Percentiles rank a stretch among this genome's conserved stretches.
phyloP scores from a whole-genome alignment of 2,888 invertebrate species.

The Horisme vitalbata region DNA sequence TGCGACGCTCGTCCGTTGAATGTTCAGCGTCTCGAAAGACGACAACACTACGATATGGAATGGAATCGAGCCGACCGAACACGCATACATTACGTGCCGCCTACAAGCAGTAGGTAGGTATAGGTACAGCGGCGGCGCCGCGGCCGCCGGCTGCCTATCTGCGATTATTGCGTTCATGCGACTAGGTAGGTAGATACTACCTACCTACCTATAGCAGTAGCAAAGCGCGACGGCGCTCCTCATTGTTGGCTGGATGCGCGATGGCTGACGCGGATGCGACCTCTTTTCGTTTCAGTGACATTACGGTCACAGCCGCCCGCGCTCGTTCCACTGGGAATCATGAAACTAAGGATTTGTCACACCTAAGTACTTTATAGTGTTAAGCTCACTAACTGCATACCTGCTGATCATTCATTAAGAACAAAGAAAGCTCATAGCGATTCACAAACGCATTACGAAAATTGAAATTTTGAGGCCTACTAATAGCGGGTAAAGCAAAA shows the following conservation, averaged over 20 bases:
- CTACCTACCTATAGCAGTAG: slow-evolving; percentile 51
- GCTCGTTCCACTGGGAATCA: slow-evolving; percentile 43
- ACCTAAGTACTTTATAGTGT: background rate
- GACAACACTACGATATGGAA: slow-evolving; percentile 61
- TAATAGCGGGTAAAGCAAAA: no score
- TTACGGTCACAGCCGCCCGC: slow-evolving; percentile 43
- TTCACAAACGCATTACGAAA: background rate
- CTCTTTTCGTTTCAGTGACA: slow-evolving; percentile 78
- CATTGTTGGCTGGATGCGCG: slow-evolving; percentile 65
- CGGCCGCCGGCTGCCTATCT: slow-evolving; percentile 54
- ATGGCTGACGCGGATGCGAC: slow-evolving; percentile 65
- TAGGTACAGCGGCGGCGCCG: slow-evolving; percentile 20
- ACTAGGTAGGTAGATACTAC: slow-evolving; percentile 60
- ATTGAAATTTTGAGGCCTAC: background rate
- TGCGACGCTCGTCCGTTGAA: slow-evolving; percentile 57
- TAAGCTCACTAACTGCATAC: no score
- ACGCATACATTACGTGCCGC: slow-evolving; percentile 74
- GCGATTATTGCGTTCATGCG: slow-evolving; percentile 55
- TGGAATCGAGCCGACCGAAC: slow-evolving; percentile 57
- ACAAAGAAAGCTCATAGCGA: no score
- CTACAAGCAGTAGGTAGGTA: slow-evolving; percentile 52
- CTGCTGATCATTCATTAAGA: no score
- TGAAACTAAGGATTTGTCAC: slow-evolving; percentile 3
- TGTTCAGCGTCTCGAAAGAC: slow-evolving; percentile 43
- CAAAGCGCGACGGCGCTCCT: slow-evolving; percentile 45